Base-by-base conservation (phyloP, 2,888 invertebrate species). In the Pyrrhosoma nymphula region DNA sequence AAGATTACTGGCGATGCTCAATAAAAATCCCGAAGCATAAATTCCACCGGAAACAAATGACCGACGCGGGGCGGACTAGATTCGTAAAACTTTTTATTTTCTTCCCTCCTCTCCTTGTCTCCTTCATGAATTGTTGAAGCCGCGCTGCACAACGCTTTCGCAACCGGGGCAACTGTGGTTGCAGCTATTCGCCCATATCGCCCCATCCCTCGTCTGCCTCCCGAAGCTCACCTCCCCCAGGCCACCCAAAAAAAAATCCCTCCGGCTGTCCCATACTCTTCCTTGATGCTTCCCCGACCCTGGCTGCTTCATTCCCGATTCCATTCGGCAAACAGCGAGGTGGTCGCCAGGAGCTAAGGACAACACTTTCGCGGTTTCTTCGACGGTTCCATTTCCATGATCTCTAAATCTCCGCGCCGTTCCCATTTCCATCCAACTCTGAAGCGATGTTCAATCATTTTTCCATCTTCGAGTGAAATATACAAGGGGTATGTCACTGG, bases 11-110 rank as follows among this genome's bases (percentile, higher is more conserved):
- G 82, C 14, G 82, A 4, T 35, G 30, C 82, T 82, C 82, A 82
- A 82, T 82, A 82, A 82, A 60, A 82, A 82, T 35, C 82, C 82
- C 82, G 18, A 82, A 82, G 35, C 82, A 82, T 82, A 82, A 82
- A 82, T 82, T 82, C 82, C 82, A 35, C 82, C 82, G 35, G 82
- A 82, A 82, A 82, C 82, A 82, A 82, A 82, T 82, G 82, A 82
- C 82, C 82, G 26, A 82, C 82, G 82, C 82, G 82, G n/a, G 82
- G 82, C 82, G 82, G 14, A 82, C 82, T 82, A 82, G 82, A 82
- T 82, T 82, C 82, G 35, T 82, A 82, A 82, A 82, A 82, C 82
- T 35, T 35, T 35, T 82, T 82, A 12, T 82, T 18, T 82, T 82
- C n/a, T 82, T 35, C 16, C 18, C 35, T 82, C 16, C 35, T 35